These are phyloP conservation scores for Lamprologus sp. DNA, from an alignment of 2,113 vertebrate genomes.

Conservation along the genomic window DNA sequence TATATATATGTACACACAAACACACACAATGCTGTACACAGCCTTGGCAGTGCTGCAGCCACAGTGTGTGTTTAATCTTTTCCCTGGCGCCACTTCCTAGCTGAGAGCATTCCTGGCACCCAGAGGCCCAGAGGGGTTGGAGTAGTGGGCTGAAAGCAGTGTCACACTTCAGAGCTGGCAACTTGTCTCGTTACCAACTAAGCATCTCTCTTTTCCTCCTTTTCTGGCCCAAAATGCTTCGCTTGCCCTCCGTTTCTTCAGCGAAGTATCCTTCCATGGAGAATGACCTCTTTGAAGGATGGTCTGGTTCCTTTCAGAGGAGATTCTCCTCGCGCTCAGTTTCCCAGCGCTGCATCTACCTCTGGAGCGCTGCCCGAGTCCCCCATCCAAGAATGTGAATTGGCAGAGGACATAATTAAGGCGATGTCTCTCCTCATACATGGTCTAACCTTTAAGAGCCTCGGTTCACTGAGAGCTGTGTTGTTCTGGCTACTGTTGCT, in stretches of 20 bases:
- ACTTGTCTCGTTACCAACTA: slow-evolving; percentile 32
- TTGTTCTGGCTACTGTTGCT: slow-evolving; percentile 12
- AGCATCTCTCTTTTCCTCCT: slow-evolving; percentile 36
- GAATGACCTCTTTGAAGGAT: slow-evolving; percentile 65
- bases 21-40: slow-evolving; percentile 8
- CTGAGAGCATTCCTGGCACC: slow-evolving; percentile 64
- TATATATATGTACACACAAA: background rate
- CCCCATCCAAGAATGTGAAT: slow-evolving; percentile 52
- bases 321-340: slow-evolving; percentile 65
- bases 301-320: slow-evolving; percentile 56
- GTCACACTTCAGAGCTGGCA: slow-evolving; percentile 68
- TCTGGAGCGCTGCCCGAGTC: slow-evolving; percentile 40
- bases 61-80: slow-evolving; percentile 61
- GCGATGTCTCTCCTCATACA: slow-evolving; percentile 44
- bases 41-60: slow-evolving; percentile 16
- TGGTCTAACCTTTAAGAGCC: slow-evolving; percentile 40
- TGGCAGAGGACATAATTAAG: slow-evolving; percentile 60
- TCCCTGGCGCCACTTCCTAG: slow-evolving; percentile 58
- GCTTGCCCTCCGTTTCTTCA: slow-evolving; percentile 29
- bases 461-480: background rate
- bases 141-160: slow-evolving; percentile 39
- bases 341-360: slow-evolving; percentile 61
- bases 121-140: slow-evolving; percentile 46
- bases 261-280: slow-evolving; percentile 47
- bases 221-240: slow-evolving; percentile 15